These are phyloP conservation scores for Spinibarbus caldwelli DNA, from an alignment of 2,797 vertebrate genomes.

Conservation along the genomic window DNA sequence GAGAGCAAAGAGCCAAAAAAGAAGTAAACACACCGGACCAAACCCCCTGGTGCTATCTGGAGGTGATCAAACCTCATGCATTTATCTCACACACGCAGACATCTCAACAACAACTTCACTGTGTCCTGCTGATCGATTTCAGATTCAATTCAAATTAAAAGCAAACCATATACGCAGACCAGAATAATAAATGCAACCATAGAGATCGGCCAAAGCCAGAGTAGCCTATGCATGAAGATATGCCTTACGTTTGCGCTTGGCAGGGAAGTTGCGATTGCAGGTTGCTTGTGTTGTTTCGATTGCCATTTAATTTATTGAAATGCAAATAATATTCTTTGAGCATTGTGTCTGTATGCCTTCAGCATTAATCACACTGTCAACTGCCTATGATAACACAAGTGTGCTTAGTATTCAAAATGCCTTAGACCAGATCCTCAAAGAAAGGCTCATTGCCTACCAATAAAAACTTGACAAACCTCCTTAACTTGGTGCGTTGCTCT, in stretches of 20 bases:
- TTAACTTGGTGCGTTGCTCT: background rate
- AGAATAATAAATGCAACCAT: background rate
- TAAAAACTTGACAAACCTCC: constrained; percentile 50
- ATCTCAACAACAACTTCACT: background rate
- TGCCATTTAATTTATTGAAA: background rate
- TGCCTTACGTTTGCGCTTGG: constrained; percentile 31
- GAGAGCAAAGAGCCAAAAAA: constrained; percentile 35
- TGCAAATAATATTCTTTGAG: constrained; percentile 6
- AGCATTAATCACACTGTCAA: constrained; percentile 26
- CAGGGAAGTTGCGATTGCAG: background rate
- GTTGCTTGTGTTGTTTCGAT: constrained; percentile 8
- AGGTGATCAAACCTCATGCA: constrained; percentile 13
- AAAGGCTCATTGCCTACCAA: constrained; percentile 33
- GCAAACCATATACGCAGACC: background rate
- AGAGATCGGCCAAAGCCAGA: background rate
- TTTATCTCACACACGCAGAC: background rate
- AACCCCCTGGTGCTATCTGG: constrained; percentile 38
- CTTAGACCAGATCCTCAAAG: constrained; percentile 49
- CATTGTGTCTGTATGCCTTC: constrained; percentile 27
- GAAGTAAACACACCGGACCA: constrained; percentile 17
- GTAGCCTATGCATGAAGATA: constrained; percentile 74
- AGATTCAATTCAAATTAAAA: background rate
- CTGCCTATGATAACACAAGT: constrained; percentile 55
- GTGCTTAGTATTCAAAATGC: constrained; percentile 54
- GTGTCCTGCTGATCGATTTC: constrained; percentile 2